Evolutionary conservation across 2,888 invertebrate species (phyloP).

Genomic region (Metallyticus violacea): DNA sequence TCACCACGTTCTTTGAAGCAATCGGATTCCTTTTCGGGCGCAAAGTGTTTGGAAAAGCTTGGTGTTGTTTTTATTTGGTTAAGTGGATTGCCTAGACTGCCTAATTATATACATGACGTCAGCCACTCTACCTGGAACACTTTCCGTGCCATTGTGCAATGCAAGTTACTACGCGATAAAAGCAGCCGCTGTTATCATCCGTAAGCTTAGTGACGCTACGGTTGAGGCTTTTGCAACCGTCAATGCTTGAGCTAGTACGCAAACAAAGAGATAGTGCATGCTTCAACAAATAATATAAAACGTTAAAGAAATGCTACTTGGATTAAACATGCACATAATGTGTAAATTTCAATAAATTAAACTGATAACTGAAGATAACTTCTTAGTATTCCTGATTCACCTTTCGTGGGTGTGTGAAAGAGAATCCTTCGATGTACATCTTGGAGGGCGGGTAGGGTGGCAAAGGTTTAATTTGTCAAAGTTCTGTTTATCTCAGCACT

Average conservation of each 20-base stretch:
- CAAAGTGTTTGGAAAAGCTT: too few species aligned
- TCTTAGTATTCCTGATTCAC: too few species aligned
- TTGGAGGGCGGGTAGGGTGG: too few species aligned
- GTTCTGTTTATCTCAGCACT: too few species aligned
- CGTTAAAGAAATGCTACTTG: too few species aligned
- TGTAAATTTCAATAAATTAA: too few species aligned
- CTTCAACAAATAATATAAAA: too few species aligned
- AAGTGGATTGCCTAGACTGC: not conserved
- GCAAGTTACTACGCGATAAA: not conserved
- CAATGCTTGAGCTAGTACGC: not conserved
- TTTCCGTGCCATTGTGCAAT: not conserved
- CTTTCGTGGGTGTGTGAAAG: too few species aligned
- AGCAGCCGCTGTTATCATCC: not conserved
- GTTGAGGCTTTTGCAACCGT: not conserved
- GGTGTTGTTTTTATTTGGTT: not conserved
- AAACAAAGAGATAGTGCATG: not conserved
- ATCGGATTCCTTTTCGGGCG: not conserved
- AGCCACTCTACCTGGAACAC: not conserved
- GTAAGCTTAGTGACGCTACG: not conserved
- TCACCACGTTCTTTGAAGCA: not conserved
- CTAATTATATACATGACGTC: not conserved
- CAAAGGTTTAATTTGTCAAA: too few species aligned
- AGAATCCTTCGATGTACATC: too few species aligned
- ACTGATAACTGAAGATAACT: too few species aligned
- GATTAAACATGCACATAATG: too few species aligned